Conservation (phyloP, 2,888 invertebrate species). For the Tethea ocularis region DNA sequence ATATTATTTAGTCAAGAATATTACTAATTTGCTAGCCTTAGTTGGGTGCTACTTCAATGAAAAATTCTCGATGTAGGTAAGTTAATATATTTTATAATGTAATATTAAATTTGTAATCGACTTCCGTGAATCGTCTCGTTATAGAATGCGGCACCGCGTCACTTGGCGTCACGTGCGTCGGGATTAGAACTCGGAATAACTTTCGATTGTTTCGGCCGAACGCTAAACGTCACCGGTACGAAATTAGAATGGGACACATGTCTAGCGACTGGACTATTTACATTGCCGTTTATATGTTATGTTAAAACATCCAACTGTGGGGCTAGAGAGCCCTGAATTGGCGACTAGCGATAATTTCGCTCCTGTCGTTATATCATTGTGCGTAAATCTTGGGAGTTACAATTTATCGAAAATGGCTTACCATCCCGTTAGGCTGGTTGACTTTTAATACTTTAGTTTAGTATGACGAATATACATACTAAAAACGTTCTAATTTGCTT, state of each 20-base stretch:
- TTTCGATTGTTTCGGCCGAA: conserved; percentile 75
- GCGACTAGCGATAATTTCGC: neutral
- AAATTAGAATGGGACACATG: conserved; percentile 70
- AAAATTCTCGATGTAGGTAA: neutral
- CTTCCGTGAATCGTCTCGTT: conserved; percentile 62
- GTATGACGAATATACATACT: too few species aligned
- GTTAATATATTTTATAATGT: conserved; percentile 11
- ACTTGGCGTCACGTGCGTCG: conserved; percentile 64
- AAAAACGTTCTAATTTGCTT: too few species aligned
- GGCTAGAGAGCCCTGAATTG: conserved; percentile 4
- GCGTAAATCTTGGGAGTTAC: neutral
- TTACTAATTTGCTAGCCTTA: neutral
- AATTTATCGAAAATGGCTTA: too few species aligned
- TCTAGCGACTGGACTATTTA: conserved; percentile 55
- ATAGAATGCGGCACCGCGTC: conserved; percentile 68
- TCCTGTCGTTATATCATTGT: conserved; percentile 7
- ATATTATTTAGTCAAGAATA: too few species aligned
- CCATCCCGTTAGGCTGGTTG: neutral
- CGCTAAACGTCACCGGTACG: conserved; percentile 67
- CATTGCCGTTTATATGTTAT: conserved; percentile 35
- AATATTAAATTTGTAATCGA: conserved; percentile 41
- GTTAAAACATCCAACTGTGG: conserved; percentile 19
- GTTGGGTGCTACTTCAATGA: neutral
- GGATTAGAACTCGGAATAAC: conserved; percentile 77
- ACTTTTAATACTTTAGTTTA: neutral